Evolutionary conservation across 2,888 invertebrate species (phyloP).

Genomic region (Zygogramma bicolorata): DNA sequence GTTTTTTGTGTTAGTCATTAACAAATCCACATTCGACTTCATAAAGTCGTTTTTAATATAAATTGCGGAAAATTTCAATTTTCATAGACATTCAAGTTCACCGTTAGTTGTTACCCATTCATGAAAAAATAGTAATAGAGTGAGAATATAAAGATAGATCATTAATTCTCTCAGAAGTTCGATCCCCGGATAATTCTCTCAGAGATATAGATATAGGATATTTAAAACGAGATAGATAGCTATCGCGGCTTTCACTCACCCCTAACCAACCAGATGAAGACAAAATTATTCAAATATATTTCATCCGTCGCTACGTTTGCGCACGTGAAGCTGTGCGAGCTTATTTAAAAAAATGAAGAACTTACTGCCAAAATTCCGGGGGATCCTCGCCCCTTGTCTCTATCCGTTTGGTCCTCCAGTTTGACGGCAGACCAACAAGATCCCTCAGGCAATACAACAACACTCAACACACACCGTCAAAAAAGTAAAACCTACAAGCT

Average conservation of each 20-base stretch:
- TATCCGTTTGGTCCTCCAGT: conserved; percentile 66
- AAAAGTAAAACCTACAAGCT: conserved; percentile 15
- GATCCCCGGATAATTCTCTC: background rate
- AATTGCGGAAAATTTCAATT: too few species aligned
- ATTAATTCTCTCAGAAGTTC: background rate
- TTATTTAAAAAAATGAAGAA: conserved; percentile 45
- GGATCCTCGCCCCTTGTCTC: conserved; percentile 67
- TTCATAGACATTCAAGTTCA: too few species aligned
- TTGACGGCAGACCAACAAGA: conserved; percentile 54
- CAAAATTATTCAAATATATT: background rate
- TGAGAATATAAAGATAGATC: too few species aligned
- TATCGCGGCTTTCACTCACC: background rate
- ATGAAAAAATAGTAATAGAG: too few species aligned
- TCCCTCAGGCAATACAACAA: conserved; percentile 41
- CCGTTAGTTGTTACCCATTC: too few species aligned
- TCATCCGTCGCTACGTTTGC: background rate
- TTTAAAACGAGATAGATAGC: background rate
- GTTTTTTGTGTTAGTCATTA: too few species aligned
- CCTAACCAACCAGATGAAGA: background rate
- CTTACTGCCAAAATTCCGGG: conserved; percentile 67
- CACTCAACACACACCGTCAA: conserved; percentile 41
- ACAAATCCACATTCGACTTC: too few species aligned
- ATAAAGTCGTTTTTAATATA: too few species aligned
- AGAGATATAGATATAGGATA: background rate
- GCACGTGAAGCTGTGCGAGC: background rate